phyloP scores from a whole-genome alignment of 2,797 vertebrate genomes.

The Sebastiscus tertius region DNA sequence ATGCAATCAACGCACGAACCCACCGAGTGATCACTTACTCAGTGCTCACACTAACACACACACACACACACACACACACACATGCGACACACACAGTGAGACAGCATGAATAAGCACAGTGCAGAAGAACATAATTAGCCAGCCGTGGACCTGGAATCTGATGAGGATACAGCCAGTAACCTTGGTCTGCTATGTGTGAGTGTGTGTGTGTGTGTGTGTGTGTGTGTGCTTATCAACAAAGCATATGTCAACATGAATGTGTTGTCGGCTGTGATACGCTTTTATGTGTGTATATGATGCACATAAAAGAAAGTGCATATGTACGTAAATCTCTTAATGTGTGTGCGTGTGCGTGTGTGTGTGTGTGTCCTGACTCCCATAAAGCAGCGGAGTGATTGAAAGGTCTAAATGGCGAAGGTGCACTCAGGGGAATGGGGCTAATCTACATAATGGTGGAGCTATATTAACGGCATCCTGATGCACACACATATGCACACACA shows the following conservation, averaged over 20 bases:
- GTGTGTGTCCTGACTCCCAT: constrained; percentile 45
- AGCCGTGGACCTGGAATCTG: constrained; percentile 10
- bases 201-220: constrained; percentile 6
- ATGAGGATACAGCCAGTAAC: constrained; percentile 39
- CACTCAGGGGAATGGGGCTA: constrained; percentile 76
- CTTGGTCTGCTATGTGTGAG: constrained; percentile 16
- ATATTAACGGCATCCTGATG: constrained; percentile 61
- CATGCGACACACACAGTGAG: not conserved
- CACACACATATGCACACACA: not conserved
- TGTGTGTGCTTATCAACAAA: constrained; percentile 5
- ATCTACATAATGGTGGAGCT: constrained; percentile 77
- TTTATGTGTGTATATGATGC: constrained; percentile 5
- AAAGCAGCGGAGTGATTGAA: constrained; percentile 71
- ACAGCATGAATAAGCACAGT: constrained; percentile 25
- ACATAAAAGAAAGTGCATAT: constrained; percentile 41
- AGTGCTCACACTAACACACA: not conserved
- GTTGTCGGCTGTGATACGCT: not conserved
- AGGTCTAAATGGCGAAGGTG: constrained; percentile 68
- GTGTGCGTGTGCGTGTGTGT: constrained; percentile 13
- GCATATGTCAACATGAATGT: not conserved
- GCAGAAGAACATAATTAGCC: constrained; percentile 40
- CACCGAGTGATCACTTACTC: constrained; percentile 35
- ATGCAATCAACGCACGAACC: constrained; percentile 54
- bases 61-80: not conserved
- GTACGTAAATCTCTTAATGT: not conserved